Percentiles rank a stretch among this genome's conserved stretches.
phyloP scores from a whole-genome alignment of 2,797 vertebrate genomes.

The Pipistrellus pygmaeus region DNA sequence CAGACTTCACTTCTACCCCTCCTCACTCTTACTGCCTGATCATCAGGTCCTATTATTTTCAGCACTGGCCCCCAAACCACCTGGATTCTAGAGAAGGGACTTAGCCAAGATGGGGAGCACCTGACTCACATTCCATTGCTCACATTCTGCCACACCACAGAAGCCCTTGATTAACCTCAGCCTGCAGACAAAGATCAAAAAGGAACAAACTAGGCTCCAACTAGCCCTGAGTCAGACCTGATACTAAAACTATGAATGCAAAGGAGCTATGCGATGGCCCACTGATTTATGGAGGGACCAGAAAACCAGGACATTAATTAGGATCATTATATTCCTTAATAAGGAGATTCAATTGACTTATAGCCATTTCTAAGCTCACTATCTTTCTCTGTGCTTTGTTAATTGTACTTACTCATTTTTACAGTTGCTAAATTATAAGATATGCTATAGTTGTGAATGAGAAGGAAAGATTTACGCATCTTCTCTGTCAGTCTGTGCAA shows the following conservation, averaged over 20 bases:
- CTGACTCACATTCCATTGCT: not conserved
- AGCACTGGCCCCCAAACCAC: not conserved
- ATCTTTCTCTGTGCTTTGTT: conserved; percentile 80
- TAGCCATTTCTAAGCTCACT: conserved; percentile 76
- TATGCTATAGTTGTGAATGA: conserved; percentile 63
- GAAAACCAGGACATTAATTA: conserved; percentile 81
- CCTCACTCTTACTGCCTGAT: not conserved
- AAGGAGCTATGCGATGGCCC: conserved; percentile 56
- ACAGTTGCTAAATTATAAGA: conserved; percentile 79
- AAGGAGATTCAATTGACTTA: conserved; percentile 82
- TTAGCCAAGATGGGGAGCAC: rapidly evolving
- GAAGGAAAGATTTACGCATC: conserved; percentile 72
- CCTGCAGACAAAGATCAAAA: conserved; percentile 72
- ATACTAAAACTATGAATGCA: conserved; percentile 53
- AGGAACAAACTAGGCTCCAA: conserved; percentile 63
- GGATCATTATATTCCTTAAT: conserved; percentile 82
- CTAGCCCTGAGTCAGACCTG: conserved; percentile 51
- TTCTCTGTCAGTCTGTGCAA: not conserved
- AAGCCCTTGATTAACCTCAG: conserved; percentile 63
- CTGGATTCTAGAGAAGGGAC: not conserved
- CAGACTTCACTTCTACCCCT: not conserved
- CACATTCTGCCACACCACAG: conserved; percentile 42
- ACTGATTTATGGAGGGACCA: conserved; percentile 75
- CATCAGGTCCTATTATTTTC: not conserved
- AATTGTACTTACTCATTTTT: conserved; percentile 85